phyloP scores from a whole-genome alignment of 2,888 invertebrate genomes.

The Schrankia costaestrigalis region DNA sequence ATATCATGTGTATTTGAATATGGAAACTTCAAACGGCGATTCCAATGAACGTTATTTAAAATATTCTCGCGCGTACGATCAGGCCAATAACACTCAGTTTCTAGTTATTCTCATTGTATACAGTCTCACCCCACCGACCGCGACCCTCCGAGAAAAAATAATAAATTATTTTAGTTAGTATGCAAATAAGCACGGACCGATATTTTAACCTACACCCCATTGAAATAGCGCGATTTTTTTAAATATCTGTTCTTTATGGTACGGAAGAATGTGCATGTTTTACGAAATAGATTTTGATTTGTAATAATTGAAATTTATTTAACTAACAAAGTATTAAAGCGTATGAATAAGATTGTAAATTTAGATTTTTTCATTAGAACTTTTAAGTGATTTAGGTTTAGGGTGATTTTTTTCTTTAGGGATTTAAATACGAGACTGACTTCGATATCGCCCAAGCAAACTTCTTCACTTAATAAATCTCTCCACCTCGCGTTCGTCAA shows the following conservation, averaged over 20 bases:
- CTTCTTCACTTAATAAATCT: too few species aligned
- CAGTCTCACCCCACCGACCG: slow-evolving; percentile 61
- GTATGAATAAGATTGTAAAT: too few species aligned
- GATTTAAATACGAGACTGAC: too few species aligned
- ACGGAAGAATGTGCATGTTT: slow-evolving; percentile 49
- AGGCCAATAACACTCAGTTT: slow-evolving; percentile 75
- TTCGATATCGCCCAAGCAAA: too few species aligned
- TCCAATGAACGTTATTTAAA: slow-evolving; percentile 55
- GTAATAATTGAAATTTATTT: too few species aligned
- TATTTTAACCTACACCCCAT: slow-evolving; percentile 78
- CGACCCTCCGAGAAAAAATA: slow-evolving; percentile 77
- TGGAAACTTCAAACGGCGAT: slow-evolving; percentile 45
- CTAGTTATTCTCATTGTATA: slow-evolving; percentile 72
- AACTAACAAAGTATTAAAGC: too few species aligned
- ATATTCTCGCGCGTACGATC: slow-evolving; percentile 56
- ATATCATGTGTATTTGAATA: slow-evolving; percentile 46
- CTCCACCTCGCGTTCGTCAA: too few species aligned
- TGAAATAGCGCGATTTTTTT: slow-evolving; percentile 60
- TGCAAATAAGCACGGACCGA: slow-evolving; percentile 77
- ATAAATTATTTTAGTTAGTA: slow-evolving; percentile 82
- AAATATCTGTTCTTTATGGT: slow-evolving; percentile 66
- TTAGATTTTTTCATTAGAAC: slow-evolving; percentile 28
- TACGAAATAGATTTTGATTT: too few species aligned
- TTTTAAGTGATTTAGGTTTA: slow-evolving; percentile 7
- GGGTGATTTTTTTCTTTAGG: too few species aligned